phyloP scores from a whole-genome alignment of 2,113 vertebrate genomes.

The Epinephelus cyanopodus region DNA sequence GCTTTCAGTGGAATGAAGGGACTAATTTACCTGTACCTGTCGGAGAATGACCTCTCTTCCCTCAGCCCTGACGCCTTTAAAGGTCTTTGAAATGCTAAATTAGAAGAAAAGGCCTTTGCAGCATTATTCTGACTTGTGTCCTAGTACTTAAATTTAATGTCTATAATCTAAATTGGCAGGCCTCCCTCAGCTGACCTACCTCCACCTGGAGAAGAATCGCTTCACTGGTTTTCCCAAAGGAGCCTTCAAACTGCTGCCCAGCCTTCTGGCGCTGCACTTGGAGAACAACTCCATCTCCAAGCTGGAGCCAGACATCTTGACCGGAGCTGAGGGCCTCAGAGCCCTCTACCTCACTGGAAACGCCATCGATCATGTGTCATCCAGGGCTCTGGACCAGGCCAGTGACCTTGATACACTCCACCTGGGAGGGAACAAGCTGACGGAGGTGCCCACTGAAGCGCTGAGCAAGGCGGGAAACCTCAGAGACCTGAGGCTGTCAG shows the following conservation, averaged over 20 bases:
- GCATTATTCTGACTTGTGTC: neutral
- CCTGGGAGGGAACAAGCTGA: slow-evolving; percentile 89
- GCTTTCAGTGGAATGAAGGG: slow-evolving; percentile 89
- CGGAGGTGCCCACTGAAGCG: slow-evolving; percentile 87
- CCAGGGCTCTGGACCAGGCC: slow-evolving; percentile 80
- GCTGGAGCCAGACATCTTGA: slow-evolving; percentile 80
- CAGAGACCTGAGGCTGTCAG: slow-evolving; percentile 88
- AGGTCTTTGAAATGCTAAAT: slow-evolving; percentile 66
- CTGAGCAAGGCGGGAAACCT: slow-evolving; percentile 82
- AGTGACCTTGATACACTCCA: slow-evolving; percentile 89
- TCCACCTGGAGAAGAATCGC: slow-evolving; percentile 90
- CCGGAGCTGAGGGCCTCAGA: slow-evolving; percentile 79
- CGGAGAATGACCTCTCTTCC: slow-evolving; percentile 87
- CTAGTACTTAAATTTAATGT: neutral
- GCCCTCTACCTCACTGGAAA: slow-evolving; percentile 90
- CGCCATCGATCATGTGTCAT: slow-evolving; percentile 75
- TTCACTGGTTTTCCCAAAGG: slow-evolving; percentile 85
- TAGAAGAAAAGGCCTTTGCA: neutral
- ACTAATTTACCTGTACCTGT: slow-evolving; percentile 94
- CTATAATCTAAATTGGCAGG: slow-evolving; percentile 67
- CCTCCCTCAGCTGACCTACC: slow-evolving; percentile 88
- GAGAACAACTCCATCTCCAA: slow-evolving; percentile 87
- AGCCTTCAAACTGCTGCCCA: slow-evolving; percentile 86
- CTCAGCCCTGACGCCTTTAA: slow-evolving; percentile 85
- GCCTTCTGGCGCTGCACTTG: slow-evolving; percentile 91